Conservation (phyloP, 2,888 invertebrate genomes). For the Linyphia triangularis region DNA sequence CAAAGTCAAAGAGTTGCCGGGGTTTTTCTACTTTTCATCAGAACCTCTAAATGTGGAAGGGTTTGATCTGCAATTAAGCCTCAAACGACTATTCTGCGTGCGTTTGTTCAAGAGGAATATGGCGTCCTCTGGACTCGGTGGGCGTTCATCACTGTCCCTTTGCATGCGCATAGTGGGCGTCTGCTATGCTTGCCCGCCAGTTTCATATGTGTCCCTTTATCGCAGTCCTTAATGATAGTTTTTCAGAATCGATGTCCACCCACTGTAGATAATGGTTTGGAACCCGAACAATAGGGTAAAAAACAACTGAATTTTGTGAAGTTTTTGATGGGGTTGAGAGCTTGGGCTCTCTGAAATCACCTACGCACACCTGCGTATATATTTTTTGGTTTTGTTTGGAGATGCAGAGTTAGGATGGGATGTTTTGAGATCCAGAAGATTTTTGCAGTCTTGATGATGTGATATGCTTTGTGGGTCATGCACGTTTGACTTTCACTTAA, state of each 20-base stretch:
- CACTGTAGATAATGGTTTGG: neutral
- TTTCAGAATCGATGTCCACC: slow-evolving; percentile 55
- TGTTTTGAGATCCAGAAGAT: too few species aligned
- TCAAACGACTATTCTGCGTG: slow-evolving; percentile 35
- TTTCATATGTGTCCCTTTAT: slow-evolving; percentile 32
- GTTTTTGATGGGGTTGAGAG: neutral
- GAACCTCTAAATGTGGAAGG: neutral
- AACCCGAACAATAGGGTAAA: neutral
- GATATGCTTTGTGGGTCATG: too few species aligned
- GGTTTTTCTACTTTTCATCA: slow-evolving; percentile 14
- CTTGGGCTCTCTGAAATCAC: neutral
- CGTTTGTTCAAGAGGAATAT: neutral
- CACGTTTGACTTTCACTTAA: too few species aligned
- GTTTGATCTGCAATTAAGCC: slow-evolving; percentile 23
- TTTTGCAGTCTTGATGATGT: too few species aligned
- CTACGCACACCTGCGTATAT: neutral
- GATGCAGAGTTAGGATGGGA: neutral
- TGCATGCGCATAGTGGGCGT: slow-evolving; percentile 39
- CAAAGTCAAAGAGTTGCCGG: neutral
- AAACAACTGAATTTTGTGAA: neutral
- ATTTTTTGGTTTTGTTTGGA: neutral
- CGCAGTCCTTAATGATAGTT: slow-evolving; percentile 19
- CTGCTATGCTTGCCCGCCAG: neutral
- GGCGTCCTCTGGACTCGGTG: slow-evolving; percentile 43
- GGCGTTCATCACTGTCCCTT: slow-evolving; percentile 18